Evolutionary conservation across 2,888 invertebrate genomes (phyloP), one percentile per base, ranked within the genome.

Genomic region (Hydropsyche betteni): DNA sequence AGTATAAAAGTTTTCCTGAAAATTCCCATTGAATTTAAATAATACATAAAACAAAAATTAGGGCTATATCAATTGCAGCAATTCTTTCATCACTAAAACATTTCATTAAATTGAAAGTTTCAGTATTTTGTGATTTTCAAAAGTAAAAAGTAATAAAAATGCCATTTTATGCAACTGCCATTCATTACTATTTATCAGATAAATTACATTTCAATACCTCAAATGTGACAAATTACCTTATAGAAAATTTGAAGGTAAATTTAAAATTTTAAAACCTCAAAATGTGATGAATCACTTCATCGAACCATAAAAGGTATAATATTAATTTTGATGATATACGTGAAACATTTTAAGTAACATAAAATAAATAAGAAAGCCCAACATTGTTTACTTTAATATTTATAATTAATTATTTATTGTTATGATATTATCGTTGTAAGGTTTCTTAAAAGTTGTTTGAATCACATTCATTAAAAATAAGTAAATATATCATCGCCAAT

Each of bases 381-480:
- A 64, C 64, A 64, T 36, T 64, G 5, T 36, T 33, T 36, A 36
- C 12, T 64, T 64, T 33, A 36, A 64, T 36, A 64, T 64, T 58
- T 64, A 64, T 64, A 64, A 64, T 64, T 64, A 64, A 64, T 33
- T 64, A 64, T 64, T 64, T 64, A 64, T 64, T 64, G 64, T 64
- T 64, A 64, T 64, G 64, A 64, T 64, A 64, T 64, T 64, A 64
- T 64, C 64, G 64, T 64, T 64, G 64, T 64, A 64, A 64, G 34
- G 64, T 36, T 64, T 34, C 64, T 64, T 64, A 64, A 36, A 2
- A 64, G 10, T 64, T 34, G 36, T 64, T 36, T 12, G 36, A 64
- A 64, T 64, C n/a, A 36, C 64, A 64, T 64, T 64, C 44, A 10
- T 44, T 44, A 6, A 44, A 44, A 44, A 44, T 64, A 64, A 64